These are phyloP conservation scores for Apostichopus parvimensis DNA, from an alignment of 35 echinoderm and acorn worm genomes.

Conservation along the genomic window DNA sequence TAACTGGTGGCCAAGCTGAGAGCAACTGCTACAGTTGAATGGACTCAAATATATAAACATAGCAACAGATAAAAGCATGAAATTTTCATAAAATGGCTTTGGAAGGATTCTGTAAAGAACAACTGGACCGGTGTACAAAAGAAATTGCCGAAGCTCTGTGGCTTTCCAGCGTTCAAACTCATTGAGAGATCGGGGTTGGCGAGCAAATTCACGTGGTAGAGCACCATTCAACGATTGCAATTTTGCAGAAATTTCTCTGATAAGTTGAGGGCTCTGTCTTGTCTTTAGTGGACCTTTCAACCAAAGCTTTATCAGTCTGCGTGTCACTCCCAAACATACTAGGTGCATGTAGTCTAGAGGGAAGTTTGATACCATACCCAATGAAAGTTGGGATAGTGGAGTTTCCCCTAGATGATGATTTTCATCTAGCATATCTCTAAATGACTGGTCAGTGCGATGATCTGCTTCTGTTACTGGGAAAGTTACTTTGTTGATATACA, in stretches of 20 bases:
- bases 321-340: too few species aligned
- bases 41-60: slow-evolving; percentile 17
- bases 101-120: slow-evolving; percentile 6
- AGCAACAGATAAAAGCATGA: slow-evolving; percentile 41
- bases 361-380: not conserved
- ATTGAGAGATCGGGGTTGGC: not conserved
- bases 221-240: too few species aligned
- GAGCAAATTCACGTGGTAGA: too few species aligned
- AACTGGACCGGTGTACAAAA: slow-evolving; percentile 43
- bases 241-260: too few species aligned
- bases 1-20: slow-evolving; percentile 22
- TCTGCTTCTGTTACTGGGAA: slow-evolving; percentile 3
- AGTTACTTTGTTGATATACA: not conserved
- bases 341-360: too few species aligned
- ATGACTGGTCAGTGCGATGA: not conserved
- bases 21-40: not conserved
- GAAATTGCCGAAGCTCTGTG: slow-evolving; percentile 15
- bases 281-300: slow-evolving; percentile 52
- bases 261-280: not conserved
- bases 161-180: slow-evolving; percentile 27
- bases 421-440: not conserved
- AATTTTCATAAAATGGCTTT: not conserved
- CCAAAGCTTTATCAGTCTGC: slow-evolving; percentile 36
- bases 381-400: too few species aligned
- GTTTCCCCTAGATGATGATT: too few species aligned